Conservation (phyloP, 2,797 vertebrate genomes). For the Poliocrania exsul region DNA sequence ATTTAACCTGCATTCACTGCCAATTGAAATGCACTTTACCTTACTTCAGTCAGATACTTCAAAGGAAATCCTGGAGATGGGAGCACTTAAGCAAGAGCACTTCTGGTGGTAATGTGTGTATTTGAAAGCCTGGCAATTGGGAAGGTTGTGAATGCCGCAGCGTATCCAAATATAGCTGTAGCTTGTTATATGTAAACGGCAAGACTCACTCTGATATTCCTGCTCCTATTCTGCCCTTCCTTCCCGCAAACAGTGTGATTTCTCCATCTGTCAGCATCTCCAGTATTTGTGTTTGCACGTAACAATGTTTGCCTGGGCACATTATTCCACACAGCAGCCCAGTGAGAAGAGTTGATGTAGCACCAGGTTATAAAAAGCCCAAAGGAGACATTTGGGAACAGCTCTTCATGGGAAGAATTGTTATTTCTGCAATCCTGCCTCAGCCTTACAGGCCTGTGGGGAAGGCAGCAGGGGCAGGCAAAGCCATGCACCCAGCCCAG, state of each 20-base stretch:
- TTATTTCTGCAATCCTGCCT: neutral
- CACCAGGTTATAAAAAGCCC: neutral
- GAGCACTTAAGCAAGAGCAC: conserved; percentile 73
- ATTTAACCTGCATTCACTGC: conserved; percentile 70
- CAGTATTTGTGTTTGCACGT: neutral
- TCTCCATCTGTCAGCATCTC: conserved; percentile 23
- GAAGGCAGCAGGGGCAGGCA: neutral
- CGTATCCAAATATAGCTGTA: conserved; percentile 47
- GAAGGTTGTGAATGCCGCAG: conserved; percentile 54
- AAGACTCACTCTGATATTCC: conserved; percentile 34
- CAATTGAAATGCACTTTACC: conserved; percentile 72
- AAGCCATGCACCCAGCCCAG: neutral
- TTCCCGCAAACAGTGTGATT: conserved; percentile 11
- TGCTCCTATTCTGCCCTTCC: conserved; percentile 37
- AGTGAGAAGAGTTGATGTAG: neutral
- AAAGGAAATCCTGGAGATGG: conserved; percentile 70
- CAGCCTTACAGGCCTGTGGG: neutral
- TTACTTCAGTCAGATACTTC: conserved; percentile 73
- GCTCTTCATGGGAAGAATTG: neutral
- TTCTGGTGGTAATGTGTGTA: conserved; percentile 70
- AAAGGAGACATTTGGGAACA: neutral
- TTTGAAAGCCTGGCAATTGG: conserved; percentile 70
- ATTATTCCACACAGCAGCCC: neutral
- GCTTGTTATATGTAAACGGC: conserved; percentile 51
- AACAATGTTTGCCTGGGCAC: neutral